Conservation (phyloP, 2,113 vertebrate species). For the Rostratula benghalensis region DNA sequence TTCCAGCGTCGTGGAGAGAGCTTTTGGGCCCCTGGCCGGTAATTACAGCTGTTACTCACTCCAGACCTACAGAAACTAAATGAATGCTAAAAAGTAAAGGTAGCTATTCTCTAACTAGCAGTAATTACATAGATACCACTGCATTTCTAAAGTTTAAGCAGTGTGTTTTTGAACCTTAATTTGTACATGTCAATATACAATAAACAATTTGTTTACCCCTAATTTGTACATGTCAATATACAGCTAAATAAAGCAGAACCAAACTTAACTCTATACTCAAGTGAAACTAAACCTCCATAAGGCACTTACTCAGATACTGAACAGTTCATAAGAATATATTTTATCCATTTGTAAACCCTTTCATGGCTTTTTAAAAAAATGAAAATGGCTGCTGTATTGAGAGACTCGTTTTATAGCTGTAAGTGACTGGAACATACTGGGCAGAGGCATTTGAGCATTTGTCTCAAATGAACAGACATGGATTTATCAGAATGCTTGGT, state of each 20-base stretch:
- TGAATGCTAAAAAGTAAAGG: neutral
- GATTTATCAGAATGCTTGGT: constrained; percentile 5
- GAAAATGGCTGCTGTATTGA: neutral
- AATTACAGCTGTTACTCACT: neutral
- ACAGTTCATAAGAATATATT: neutral
- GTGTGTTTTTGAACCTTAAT: neutral
- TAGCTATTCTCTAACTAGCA: neutral
- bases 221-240: neutral
- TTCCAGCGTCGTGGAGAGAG: neutral
- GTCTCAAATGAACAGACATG: neutral
- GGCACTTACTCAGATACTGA: neutral
- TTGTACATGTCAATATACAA: neutral
- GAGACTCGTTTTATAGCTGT: neutral
- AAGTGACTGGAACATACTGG: neutral
- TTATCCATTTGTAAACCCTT: neutral
- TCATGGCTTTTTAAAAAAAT: neutral
- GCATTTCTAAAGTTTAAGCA: neutral
- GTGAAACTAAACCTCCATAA: neutral
- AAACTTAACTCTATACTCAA: neutral
- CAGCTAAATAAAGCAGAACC: neutral
- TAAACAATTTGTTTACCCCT: neutral
- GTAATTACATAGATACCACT: neutral
- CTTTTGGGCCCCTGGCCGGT: neutral
- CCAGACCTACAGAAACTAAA: neutral
- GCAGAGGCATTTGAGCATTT: neutral